Percentiles rank a stretch among this genome's conserved stretches.
Evolutionary conservation across 2,888 invertebrate genomes (phyloP).

Genomic region (Caenorhabditis becei): DNA sequence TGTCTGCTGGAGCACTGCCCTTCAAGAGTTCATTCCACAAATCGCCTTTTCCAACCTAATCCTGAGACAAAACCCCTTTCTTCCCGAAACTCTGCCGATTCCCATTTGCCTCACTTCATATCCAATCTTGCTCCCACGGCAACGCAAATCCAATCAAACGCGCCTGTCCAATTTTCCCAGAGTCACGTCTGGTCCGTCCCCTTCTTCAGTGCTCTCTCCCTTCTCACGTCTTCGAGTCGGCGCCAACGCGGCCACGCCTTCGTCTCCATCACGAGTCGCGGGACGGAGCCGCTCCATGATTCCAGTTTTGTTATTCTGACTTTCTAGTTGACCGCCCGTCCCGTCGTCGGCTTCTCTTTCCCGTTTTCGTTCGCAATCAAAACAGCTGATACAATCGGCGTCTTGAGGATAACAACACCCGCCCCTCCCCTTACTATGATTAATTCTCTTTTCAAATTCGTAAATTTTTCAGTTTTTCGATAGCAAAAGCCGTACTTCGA

Average conservation of each 20-base stretch:
- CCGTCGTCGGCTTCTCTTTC: background rate
- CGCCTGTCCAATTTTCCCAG: conserved; percentile 46
- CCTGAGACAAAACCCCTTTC: no score
- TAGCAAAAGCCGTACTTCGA: background rate
- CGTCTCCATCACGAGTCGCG: background rate
- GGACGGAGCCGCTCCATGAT: background rate
- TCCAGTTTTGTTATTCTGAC: background rate
- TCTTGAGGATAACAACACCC: background rate
- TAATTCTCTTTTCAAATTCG: background rate
- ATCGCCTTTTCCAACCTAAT: no score
- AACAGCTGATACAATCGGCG: conserved; percentile 2
- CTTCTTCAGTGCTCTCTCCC: background rate
- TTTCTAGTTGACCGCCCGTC: background rate
- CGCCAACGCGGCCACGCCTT: background rate
- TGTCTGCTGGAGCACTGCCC: no score
- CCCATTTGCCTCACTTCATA: background rate
- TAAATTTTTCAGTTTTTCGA: background rate
- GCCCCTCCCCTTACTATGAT: background rate
- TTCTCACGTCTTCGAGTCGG: background rate
- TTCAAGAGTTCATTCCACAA: no score
- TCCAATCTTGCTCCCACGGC: conserved; percentile 41
- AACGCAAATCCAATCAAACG: conserved; percentile 52
- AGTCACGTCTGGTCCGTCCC: conserved; percentile 4
- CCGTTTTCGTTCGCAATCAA: background rate
- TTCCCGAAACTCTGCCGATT: no score